Conservation (phyloP, 2,888 invertebrate species). For the Melolontha melolontha region DNA sequence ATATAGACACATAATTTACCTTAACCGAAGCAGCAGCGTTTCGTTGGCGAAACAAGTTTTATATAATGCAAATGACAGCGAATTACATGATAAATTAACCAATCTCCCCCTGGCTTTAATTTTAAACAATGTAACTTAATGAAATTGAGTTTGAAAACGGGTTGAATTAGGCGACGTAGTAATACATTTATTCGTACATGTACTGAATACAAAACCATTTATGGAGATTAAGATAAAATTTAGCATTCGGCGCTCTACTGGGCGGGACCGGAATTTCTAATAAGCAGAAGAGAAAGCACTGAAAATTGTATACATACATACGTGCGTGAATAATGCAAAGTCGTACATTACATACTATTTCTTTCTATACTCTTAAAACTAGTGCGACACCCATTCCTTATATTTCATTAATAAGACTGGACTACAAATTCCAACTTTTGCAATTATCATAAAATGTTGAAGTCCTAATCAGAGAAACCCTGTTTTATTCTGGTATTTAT, state of each 20-base stretch:
- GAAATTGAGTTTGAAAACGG: constrained; percentile 66
- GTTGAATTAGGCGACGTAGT: constrained; percentile 62
- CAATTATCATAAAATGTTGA: too few relatives aligned
- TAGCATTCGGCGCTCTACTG: constrained; percentile 45
- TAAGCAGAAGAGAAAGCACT: constrained; percentile 36
- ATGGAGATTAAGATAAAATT: constrained; percentile 55
- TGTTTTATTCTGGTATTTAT: too few relatives aligned
- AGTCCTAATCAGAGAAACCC: too few relatives aligned
- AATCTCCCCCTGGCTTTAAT: constrained; percentile 64
- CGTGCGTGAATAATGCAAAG: constrained; percentile 5
- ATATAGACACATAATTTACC: too few relatives aligned
- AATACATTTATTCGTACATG: constrained; percentile 57
- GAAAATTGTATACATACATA: constrained; percentile 26
- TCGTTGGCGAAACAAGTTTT: constrained; percentile 40
- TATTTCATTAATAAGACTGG: too few relatives aligned
- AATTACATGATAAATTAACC: constrained; percentile 64
- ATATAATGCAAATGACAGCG: constrained; percentile 45
- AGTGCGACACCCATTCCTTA: too few relatives aligned
- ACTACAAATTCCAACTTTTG: too few relatives aligned
- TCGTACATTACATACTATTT: background rate
- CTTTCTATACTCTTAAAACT: too few relatives aligned
- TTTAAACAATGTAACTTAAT: constrained; percentile 66
- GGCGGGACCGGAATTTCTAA: constrained; percentile 41
- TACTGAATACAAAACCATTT: constrained; percentile 51
- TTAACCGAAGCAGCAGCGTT: background rate